These are phyloP conservation scores for Patella vulgata DNA, from an alignment of 1,140 invertebrate genomes.

Conservation along the genomic window DNA sequence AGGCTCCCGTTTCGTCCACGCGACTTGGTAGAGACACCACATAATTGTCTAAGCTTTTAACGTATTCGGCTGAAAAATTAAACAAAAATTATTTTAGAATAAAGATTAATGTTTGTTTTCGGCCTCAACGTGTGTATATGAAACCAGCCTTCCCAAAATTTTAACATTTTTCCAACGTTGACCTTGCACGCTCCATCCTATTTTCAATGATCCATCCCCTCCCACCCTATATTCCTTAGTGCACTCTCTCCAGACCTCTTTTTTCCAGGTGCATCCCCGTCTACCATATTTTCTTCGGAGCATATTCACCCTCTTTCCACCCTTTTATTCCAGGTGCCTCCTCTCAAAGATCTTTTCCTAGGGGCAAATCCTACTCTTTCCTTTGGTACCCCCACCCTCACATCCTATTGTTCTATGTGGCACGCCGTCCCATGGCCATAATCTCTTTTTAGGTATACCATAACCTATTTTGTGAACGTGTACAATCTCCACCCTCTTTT, in stretches of 20 bases:
- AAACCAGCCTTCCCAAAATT: background rate
- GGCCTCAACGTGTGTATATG: background rate
- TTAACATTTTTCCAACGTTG: background rate
- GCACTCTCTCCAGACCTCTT: background rate
- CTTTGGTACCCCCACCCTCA: no score
- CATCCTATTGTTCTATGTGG: no score
- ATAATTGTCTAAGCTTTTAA: conserved; percentile 62
- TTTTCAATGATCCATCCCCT: background rate
- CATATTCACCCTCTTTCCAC: no score
- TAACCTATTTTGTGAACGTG: no score
- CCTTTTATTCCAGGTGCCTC: background rate
- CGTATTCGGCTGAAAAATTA: conserved; percentile 48
- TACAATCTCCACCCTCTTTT: no score
- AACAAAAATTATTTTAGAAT: conserved; percentile 15
- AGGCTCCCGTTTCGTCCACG: conserved; percentile 70
- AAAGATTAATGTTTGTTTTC: background rate
- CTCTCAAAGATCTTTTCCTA: no score
- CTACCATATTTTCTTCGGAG: background rate
- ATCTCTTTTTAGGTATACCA: no score
- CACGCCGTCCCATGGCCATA: no score
- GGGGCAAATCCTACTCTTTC: no score
- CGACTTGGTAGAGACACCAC: conserved; percentile 72
- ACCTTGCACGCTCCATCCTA: background rate
- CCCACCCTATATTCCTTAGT: background rate
- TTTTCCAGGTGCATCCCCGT: background rate